Evolutionary conservation across 2,797 vertebrate genomes (phyloP).

Genomic region (Tapera naevia): DNA sequence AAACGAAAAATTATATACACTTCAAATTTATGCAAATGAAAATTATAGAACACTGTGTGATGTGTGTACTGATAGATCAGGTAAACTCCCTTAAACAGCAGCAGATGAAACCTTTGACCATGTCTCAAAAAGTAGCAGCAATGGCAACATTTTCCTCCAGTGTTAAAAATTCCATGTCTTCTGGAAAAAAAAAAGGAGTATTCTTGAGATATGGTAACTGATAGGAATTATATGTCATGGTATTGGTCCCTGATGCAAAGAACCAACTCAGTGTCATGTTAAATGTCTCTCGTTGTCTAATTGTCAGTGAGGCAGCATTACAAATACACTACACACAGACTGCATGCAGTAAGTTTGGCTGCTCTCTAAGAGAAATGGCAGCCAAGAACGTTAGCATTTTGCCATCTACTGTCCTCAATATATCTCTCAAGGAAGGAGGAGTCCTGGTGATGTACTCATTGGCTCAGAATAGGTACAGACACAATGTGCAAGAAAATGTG

Average conservation of each 20-base stretch:
- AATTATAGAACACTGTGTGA: neutral
- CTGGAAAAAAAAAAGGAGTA: neutral
- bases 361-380: neutral
- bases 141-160: neutral
- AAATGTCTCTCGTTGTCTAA: neutral
- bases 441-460: neutral
- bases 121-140: neutral
- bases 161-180: neutral
- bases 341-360: neutral
- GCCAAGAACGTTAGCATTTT: constrained; percentile 24
- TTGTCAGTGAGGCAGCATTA: neutral
- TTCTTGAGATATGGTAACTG: neutral
- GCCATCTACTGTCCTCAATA: neutral
- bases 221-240: neutral
- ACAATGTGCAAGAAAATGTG: neutral
- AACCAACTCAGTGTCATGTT: neutral
- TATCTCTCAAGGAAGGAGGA: neutral
- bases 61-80: neutral
- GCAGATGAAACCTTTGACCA: neutral
- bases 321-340: neutral
- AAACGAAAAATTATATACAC: neutral
- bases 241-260: neutral
- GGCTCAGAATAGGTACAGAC: neutral
- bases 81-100: neutral
- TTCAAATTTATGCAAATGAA: neutral